phyloP scores from a whole-genome alignment of 2,797 vertebrate species.

The Neosilurus hyrtlii region DNA sequence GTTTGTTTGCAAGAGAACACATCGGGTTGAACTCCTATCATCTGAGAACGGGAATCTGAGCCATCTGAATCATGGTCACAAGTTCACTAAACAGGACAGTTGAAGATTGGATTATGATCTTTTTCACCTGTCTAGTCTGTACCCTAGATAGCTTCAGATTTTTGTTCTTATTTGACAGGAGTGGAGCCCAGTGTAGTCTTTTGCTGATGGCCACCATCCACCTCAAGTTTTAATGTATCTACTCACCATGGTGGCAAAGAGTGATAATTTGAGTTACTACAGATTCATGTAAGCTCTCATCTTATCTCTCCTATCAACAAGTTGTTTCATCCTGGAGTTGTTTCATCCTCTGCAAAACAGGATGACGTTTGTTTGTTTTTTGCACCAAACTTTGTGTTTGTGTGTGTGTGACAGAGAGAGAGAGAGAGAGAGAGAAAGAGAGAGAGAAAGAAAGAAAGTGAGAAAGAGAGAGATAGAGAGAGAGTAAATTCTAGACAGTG shows the following conservation, averaged over 20 bases:
- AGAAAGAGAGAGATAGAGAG: no score
- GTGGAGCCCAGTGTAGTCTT: neutral
- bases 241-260: neutral
- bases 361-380: neutral
- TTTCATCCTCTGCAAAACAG: no score
- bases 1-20: neutral
- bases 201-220: neutral
- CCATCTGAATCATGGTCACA: neutral
- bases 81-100: neutral
- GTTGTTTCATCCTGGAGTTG: neutral
- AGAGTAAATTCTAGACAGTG: neutral
- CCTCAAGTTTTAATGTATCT: neutral
- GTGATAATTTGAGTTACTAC: neutral
- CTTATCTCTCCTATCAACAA: neutral
- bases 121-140: neutral
- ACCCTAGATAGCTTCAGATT: neutral
- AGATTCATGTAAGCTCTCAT: neutral
- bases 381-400: neutral
- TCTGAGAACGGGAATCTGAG: neutral
- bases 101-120: neutral
- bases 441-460: no score
- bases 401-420: no score
- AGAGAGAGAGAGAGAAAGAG: no score
- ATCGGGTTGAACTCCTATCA: neutral
- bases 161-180: neutral